Evolutionary conservation across 2,888 invertebrate genomes (phyloP).

Genomic region (Strigamia crassipes): DNA sequence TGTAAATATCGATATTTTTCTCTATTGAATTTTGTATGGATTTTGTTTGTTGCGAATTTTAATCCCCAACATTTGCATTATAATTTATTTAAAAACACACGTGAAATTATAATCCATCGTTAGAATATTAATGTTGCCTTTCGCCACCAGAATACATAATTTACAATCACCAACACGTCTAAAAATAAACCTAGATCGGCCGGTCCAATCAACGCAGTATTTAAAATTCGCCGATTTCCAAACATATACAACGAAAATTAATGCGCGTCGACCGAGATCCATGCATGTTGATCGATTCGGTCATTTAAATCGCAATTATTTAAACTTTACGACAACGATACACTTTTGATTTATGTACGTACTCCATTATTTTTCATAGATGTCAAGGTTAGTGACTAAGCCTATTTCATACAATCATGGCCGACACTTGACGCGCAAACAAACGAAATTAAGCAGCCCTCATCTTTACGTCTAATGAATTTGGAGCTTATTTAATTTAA

Average conservation of each 20-base stretch:
- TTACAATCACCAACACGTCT: background rate
- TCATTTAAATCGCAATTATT: background rate
- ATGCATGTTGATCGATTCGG: background rate
- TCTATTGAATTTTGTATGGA: background rate
- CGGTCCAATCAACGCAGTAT: background rate
- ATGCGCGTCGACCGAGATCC: background rate
- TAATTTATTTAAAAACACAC: background rate
- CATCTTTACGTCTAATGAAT: background rate
- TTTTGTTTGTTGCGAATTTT: background rate
- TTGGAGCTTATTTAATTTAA: background rate
- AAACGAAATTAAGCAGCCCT: background rate
- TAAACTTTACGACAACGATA: background rate
- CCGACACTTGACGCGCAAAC: background rate
- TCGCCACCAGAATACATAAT: background rate
- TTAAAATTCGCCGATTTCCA: background rate
- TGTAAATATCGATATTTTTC: background rate
- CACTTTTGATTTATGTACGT: background rate
- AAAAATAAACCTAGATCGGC: background rate
- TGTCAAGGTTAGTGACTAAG: slow-evolving; percentile 6
- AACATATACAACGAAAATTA: too few species aligned
- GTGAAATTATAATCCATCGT: background rate
- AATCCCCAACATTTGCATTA: background rate
- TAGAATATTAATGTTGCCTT: background rate
- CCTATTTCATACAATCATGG: background rate
- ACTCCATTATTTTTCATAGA: background rate